These are phyloP conservation scores for Pecten maximus DNA, from an alignment of 2,888 invertebrate genomes.

Conservation along the genomic window DNA sequence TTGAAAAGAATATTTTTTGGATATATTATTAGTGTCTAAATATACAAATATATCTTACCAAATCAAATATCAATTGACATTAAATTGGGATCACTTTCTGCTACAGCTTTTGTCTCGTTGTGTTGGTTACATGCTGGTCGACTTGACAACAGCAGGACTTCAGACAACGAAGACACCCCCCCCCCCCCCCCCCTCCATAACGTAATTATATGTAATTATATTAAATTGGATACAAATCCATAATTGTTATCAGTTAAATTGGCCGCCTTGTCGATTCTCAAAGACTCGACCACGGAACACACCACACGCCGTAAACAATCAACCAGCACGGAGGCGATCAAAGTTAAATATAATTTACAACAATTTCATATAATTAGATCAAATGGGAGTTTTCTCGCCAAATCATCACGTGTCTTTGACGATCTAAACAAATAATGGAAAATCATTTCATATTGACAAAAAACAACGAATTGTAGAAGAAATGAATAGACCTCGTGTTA, in stretches of 20 bases:
- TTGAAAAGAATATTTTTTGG: too few species aligned
- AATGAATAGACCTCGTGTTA: constrained; percentile 10
- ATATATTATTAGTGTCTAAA: too few species aligned
- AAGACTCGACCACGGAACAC: background rate
- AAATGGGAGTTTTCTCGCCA: background rate
- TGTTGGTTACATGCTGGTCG: too few species aligned
- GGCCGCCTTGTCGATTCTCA: background rate
- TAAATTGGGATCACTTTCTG: too few species aligned
- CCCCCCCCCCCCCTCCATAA: too few species aligned
- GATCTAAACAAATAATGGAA: constrained; percentile 18
- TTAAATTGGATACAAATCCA: background rate
- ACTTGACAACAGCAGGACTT: too few species aligned
- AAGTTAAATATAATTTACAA: background rate
- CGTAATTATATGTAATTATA: too few species aligned
- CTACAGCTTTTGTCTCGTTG: too few species aligned
- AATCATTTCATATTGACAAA: background rate
- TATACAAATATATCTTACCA: too few species aligned
- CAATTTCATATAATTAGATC: background rate
- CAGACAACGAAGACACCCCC: too few species aligned
- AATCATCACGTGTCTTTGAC: background rate
- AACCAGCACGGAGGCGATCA: background rate
- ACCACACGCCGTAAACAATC: background rate
- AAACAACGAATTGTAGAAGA: background rate
- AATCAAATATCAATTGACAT: too few species aligned
- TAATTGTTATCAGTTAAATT: background rate